These are phyloP conservation scores for Tiphia femorata DNA, from an alignment of 2,888 invertebrate genomes.

Conservation along the genomic window DNA sequence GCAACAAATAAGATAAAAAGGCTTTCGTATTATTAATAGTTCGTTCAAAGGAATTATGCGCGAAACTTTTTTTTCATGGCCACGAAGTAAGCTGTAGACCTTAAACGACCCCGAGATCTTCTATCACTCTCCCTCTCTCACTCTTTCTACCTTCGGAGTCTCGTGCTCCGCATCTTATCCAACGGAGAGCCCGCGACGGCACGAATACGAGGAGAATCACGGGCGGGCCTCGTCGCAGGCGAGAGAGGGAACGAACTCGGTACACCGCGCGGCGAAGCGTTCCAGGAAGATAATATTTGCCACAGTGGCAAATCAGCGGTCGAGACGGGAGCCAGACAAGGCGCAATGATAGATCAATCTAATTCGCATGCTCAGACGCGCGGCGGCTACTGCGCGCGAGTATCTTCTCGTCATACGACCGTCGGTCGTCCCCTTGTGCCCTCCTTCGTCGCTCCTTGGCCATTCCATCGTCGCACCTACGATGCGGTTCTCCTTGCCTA, in stretches of 20 bases:
- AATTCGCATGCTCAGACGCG: conserved; percentile 62
- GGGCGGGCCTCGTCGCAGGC: not conserved
- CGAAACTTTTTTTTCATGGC: no score
- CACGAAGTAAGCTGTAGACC: no score
- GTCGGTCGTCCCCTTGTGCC: conserved; percentile 11
- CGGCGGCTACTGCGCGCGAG: conserved; percentile 22
- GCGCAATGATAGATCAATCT: conserved; percentile 68
- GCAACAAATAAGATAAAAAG: no score
- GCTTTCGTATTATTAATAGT: no score
- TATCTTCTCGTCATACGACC: conserved; percentile 9
- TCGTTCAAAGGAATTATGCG: no score
- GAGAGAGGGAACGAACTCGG: conserved; percentile 19
- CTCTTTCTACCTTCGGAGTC: no score
- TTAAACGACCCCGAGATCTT: no score
- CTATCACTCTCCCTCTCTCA: no score
- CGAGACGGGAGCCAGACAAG: conserved; percentile 67
- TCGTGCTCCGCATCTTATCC: not conserved
- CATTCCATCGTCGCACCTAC: not conserved
- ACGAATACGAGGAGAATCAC: not conserved
- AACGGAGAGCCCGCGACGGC: not conserved
- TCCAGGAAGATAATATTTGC: conserved; percentile 62
- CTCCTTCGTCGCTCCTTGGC: not conserved
- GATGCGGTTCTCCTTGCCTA: not conserved
- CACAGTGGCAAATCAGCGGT: conserved; percentile 58
- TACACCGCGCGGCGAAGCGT: conserved; percentile 44